These are phyloP conservation scores for Panurus biarmicus DNA, from an alignment of 2,113 vertebrate genomes.

Conservation along the genomic window DNA sequence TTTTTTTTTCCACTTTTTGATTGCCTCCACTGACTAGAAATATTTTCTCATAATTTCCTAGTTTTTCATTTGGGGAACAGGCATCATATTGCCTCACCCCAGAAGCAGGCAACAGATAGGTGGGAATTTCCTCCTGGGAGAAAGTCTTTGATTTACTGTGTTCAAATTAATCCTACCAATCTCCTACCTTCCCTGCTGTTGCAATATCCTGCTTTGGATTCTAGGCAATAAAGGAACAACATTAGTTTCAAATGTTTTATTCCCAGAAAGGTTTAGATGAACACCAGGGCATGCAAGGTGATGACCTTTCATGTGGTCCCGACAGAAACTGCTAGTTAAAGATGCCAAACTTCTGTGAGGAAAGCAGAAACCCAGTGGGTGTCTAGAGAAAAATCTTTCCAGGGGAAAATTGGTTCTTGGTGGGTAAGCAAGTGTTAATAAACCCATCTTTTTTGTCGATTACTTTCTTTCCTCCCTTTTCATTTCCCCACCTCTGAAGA, in stretches of 20 bases:
- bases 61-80: not conserved
- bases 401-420: not conserved
- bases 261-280: not conserved
- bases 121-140: not conserved
- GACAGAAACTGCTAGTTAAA: not conserved
- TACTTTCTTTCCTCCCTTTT: not conserved
- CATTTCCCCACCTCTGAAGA: not conserved
- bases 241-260: not conserved
- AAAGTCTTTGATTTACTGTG: not conserved
- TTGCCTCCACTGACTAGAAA: not conserved
- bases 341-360: not conserved
- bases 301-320: not conserved
- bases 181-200: slow-evolving; percentile 16
- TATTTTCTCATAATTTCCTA: not conserved
- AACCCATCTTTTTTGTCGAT: not conserved
- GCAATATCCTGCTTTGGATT: slow-evolving; percentile 23
- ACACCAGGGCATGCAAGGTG: not conserved
- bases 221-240: not conserved
- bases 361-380: not conserved
- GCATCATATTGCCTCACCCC: not conserved
- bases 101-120: not conserved
- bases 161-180: not conserved
- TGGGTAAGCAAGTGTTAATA: slow-evolving; percentile 15
- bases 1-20: not conserved
- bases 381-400: not conserved